Evolutionary conservation across 2,888 invertebrate species (phyloP), one percentile per base, ranked within the genome.

Genomic region (Trissolcus japonicus): DNA sequence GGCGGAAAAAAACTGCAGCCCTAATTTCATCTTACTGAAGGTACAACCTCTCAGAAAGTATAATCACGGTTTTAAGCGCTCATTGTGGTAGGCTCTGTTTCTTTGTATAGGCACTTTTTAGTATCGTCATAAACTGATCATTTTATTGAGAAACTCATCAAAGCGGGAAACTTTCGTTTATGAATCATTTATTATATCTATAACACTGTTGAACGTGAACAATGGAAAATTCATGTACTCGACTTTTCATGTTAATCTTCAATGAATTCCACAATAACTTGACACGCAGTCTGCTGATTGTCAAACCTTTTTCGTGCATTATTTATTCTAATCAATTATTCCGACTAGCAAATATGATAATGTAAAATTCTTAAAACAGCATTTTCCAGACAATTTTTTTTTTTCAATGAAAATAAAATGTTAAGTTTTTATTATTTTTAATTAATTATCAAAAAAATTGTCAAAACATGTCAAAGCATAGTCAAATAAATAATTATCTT

Each of bases 101-200:
- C 48, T 62, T 53, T 62, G 40, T 53, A 50, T 51, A 51, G 16
- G 53, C 53, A 4, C 14, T 41, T 41, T 21, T 11, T 41, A 53
- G 21, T 43, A 62, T 53, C 51, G 53, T 62, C 62, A 43, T 62
- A 62, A 62, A 62, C 21, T 53, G 62, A 62, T 62, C 62, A 62
- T 17, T 62, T 62, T 62, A 62, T 62, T 62, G 41, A 17, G 53
- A 53, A 62, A 62, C 53, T 19, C 19, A 43, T 19, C 29, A 41
- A 53, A 41, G 53, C 6, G 19, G 25, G 40, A 16, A 51, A 53
- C 41, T 48, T 35, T 53, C 53, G 53, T 43, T 62, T 25, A 21
- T 62, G 51, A 62, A 62, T 53, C 53, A 53, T 62, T 53, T 62
- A 53, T 43, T 62, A 53, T 25, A 41, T 40, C 13, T 41, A 53